These are phyloP conservation scores for Channa argus DNA, from an alignment of 2,113 vertebrate species.

Conservation along the genomic window DNA sequence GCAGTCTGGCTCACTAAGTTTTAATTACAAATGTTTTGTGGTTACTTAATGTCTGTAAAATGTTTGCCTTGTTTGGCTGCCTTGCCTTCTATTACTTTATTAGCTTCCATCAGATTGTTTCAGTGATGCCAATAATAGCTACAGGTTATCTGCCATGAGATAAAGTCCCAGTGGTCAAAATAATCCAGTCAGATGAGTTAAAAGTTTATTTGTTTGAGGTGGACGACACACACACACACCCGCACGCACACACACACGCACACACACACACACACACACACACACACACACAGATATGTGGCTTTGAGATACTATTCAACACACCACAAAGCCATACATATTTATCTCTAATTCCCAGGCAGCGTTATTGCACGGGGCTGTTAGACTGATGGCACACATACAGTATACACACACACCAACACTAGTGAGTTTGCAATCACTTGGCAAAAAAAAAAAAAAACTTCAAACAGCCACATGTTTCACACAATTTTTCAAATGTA, in stretches of 20 bases:
- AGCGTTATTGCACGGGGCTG: slow-evolving; percentile 61
- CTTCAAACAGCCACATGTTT: slow-evolving; percentile 24
- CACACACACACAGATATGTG: slow-evolving; percentile 33
- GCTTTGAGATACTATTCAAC: slow-evolving; percentile 51
- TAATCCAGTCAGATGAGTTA: slow-evolving; percentile 26
- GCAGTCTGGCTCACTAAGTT: slow-evolving; percentile 3
- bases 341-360: slow-evolving; percentile 75
- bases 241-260: no score
- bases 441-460: slow-evolving; percentile 18
- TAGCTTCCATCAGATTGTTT: slow-evolving; percentile 45
- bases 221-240: background rate
- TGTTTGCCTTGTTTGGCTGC: slow-evolving; percentile 30
- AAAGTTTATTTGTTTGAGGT: slow-evolving; percentile 35
- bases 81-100: slow-evolving; percentile 46
- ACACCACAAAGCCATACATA: slow-evolving; percentile 22
- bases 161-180: slow-evolving; percentile 50
- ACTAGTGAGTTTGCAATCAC: slow-evolving; percentile 30
- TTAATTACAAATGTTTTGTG: slow-evolving; percentile 16
- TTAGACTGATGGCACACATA: slow-evolving; percentile 31
- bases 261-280: no score
- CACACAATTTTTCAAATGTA: background rate
- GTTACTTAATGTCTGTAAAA: slow-evolving; percentile 13
- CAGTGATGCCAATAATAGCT: slow-evolving; percentile 42
- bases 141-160: slow-evolving; percentile 44
- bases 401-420: slow-evolving; percentile 13